Evolutionary conservation across 2,888 invertebrate species (phyloP).

Genomic region (Tinea trinotella): DNA sequence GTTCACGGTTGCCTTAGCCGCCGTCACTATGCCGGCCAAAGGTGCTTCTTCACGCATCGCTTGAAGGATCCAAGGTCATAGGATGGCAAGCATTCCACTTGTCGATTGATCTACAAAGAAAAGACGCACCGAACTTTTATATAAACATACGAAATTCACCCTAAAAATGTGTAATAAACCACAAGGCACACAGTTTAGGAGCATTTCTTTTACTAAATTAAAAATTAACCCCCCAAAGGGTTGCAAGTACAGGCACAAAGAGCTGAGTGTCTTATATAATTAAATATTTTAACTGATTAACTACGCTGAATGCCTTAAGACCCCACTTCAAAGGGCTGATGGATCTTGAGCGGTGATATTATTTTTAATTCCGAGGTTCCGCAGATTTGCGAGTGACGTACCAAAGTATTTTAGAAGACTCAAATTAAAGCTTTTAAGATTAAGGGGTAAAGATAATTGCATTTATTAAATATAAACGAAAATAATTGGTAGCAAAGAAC

Average conservation of each 20-base stretch:
- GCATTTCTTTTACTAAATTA: constrained; percentile 28
- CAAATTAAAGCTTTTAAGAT: background rate
- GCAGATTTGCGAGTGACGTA: constrained; percentile 52
- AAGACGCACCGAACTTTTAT: no score
- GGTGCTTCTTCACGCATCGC: no score
- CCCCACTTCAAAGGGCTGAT: constrained; percentile 35
- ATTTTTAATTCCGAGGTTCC: constrained; percentile 60
- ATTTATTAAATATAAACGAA: background rate
- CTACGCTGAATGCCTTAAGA: constrained; percentile 41
- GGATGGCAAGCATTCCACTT: no score
- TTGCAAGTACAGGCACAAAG: constrained; percentile 37
- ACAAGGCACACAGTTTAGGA: constrained; percentile 24
- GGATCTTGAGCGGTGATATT: constrained; percentile 41
- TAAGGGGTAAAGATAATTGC: constrained; percentile 5
- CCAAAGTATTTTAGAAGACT: background rate
- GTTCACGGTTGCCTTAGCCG: no score
- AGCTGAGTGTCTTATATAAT: constrained; percentile 38
- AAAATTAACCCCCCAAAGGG: constrained; percentile 29
- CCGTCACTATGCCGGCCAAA: no score
- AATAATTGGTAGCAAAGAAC: no score
- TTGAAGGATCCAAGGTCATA: no score
- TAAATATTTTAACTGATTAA: constrained; percentile 71
- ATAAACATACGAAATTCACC: background rate
- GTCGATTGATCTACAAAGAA: no score
- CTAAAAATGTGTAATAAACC: constrained; percentile 21